A percentile compares a stretch with the other conserved stretches of the same genome.
Conservation (phyloP, 2,888 invertebrate species). For the Cheilosia scutellata region DNA sequence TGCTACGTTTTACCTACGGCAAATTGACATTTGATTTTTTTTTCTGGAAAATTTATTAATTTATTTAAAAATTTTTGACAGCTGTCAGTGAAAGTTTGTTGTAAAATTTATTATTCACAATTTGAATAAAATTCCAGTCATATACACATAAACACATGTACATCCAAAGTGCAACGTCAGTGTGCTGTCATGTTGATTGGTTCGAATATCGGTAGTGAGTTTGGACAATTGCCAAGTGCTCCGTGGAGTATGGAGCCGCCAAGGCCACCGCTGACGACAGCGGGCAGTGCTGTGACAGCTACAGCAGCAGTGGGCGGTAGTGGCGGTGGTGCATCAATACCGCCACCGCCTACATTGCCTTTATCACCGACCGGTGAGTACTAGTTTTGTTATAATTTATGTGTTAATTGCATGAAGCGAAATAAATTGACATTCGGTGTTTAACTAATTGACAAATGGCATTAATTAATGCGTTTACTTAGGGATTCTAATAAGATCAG, state of each 20-base stretch:
- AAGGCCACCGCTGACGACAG: constrained; percentile 74
- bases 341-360: constrained; percentile 85
- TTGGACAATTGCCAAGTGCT: constrained; percentile 79
- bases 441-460: constrained; percentile 8
- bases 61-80: constrained; percentile 39
- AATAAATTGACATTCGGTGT: not conserved
- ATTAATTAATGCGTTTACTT: constrained; percentile 19
- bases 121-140: constrained; percentile 12
- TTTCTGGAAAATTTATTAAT: not conserved
- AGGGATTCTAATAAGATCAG: not conserved
- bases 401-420: not conserved
- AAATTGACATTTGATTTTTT: constrained; percentile 47
- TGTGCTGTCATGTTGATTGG: constrained; percentile 80
- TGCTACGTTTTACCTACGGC: constrained; percentile 70
- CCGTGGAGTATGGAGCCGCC: constrained; percentile 80
- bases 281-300: constrained; percentile 59
- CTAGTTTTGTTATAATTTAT: not conserved
- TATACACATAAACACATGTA: constrained; percentile 40
- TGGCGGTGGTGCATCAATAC: constrained; percentile 80
- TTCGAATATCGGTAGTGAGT: constrained; percentile 80
- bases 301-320: constrained; percentile 64
- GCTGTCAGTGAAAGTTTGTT: constrained; percentile 49
- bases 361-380: constrained; percentile 86
- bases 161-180: constrained; percentile 51
- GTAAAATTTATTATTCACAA: constrained; percentile 2